These are phyloP conservation scores for Drosophila algonquin DNA, from an alignment of 2,888 invertebrate genomes.

Conservation along the genomic window DNA sequence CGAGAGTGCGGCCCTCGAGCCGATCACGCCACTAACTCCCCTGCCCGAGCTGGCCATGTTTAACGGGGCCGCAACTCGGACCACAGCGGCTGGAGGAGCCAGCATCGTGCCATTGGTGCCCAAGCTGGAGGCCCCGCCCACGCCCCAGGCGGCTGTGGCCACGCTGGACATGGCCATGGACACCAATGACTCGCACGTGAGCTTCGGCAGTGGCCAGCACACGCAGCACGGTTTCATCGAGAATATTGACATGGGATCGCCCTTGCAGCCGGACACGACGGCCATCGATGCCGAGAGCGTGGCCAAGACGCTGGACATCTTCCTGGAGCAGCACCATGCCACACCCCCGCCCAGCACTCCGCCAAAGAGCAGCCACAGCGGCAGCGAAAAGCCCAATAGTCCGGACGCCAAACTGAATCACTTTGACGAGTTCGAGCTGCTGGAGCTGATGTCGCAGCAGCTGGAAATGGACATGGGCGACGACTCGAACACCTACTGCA, in stretches of 20 bases:
- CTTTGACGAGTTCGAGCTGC: constrained; percentile 83
- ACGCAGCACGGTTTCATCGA: constrained; percentile 69
- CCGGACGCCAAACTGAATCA: constrained; percentile 81
- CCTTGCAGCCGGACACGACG: constrained; percentile 77
- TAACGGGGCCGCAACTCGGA: constrained; percentile 49
- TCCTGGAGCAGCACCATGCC: constrained; percentile 81
- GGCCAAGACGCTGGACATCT: constrained; percentile 82
- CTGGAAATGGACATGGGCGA: constrained; percentile 86
- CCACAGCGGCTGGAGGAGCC: constrained; percentile 56
- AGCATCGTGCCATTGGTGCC: constrained; percentile 67
- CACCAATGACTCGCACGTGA: constrained; percentile 59
- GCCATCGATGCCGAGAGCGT: constrained; percentile 81
- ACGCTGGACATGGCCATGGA: constrained; percentile 68
- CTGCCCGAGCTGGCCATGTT: constrained; percentile 63
- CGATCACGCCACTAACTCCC: constrained; percentile 85
- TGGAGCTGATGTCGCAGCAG: constrained; percentile 84
- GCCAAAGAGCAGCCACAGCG: constrained; percentile 55
- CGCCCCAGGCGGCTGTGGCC: constrained; percentile 52
- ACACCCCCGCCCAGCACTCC: constrained; percentile 66
- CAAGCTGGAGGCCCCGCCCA: constrained; percentile 68
- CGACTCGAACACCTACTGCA: constrained; percentile 71
- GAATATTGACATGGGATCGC: constrained; percentile 82
- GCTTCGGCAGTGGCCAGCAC: constrained; percentile 11
- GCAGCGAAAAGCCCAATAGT: constrained; percentile 64
- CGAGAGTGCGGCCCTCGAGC: constrained; percentile 87